Conservation (phyloP, 2,888 invertebrate genomes). For the Apamea sordens region DNA sequence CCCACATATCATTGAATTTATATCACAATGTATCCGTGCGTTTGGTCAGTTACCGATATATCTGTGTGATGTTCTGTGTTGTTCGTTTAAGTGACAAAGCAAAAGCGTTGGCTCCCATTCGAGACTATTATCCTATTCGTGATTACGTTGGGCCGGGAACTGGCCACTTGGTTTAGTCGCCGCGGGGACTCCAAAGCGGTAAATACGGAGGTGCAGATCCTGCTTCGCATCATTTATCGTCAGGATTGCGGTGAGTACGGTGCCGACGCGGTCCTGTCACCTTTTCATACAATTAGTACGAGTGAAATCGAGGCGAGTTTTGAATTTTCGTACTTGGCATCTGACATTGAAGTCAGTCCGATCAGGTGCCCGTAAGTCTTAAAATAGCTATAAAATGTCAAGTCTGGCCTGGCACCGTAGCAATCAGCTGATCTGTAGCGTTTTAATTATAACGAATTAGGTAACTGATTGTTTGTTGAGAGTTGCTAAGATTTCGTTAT, state of each 20-base stretch:
- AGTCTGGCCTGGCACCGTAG: constrained; percentile 87
- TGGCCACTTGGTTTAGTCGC: constrained; percentile 87
- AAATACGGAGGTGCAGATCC: constrained; percentile 89
- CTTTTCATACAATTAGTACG: constrained; percentile 63
- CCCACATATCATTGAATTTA: constrained; percentile 78
- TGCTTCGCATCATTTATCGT: constrained; percentile 88
- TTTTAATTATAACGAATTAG: constrained; percentile 87
- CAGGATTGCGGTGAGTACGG: constrained; percentile 89
- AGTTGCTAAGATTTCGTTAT: constrained; percentile 75
- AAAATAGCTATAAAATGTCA: constrained; percentile 89
- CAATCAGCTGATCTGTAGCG: constrained; percentile 88
- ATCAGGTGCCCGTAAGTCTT: constrained; percentile 88
- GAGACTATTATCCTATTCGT: constrained; percentile 89
- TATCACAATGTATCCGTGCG: constrained; percentile 83
- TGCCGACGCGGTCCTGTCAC: constrained; percentile 59
- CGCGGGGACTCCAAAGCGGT: constrained; percentile 89
- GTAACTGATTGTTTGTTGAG: constrained; percentile 78
- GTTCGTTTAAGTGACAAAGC: constrained; percentile 88
- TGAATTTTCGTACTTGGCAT: constrained; percentile 75
- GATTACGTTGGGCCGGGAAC: constrained; percentile 87
- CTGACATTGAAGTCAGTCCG: constrained; percentile 88
- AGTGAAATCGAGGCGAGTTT: constrained; percentile 58
- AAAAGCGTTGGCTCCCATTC: constrained; percentile 85
- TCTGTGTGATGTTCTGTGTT: constrained; percentile 85
- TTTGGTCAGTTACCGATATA: constrained; percentile 82